phyloP scores from a whole-genome alignment of 2,113 vertebrate species.

The Silurus meridionalis region DNA sequence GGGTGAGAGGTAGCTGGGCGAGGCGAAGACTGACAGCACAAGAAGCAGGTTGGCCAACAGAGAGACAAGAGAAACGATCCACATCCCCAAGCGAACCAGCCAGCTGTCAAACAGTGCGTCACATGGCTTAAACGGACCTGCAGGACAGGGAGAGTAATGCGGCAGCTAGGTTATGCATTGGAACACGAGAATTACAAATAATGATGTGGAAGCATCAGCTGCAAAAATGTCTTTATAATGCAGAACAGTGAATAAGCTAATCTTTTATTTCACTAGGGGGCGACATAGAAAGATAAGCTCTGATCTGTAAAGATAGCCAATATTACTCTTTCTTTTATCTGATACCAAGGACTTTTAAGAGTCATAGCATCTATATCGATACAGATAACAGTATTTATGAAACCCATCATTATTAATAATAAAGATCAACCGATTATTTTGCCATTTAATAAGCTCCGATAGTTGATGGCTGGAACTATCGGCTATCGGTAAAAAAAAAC shows the following conservation, averaged over 20 bases:
- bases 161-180: not conserved
- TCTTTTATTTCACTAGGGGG: not conserved
- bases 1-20: conserved; percentile 79
- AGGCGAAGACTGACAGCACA: conserved; percentile 80
- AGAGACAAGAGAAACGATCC: conserved; percentile 81
- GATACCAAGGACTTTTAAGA: too few species aligned
- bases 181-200: not conserved
- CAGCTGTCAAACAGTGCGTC: conserved; percentile 91
- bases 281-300: not conserved
- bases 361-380: too few species aligned
- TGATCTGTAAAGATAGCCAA: not conserved
- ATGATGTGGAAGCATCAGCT: not conserved
- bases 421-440: too few species aligned
- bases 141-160: not conserved
- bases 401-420: too few species aligned
- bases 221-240: not conserved
- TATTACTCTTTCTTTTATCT: too few species aligned
- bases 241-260: not conserved
- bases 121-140: conserved; percentile 95
- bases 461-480: too few species aligned
- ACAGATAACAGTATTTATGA: too few species aligned
- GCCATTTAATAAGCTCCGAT: too few species aligned
- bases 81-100: conserved; percentile 88
- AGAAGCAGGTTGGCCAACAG: conserved; percentile 85
- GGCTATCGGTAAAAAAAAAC: too few species aligned